A percentile compares a stretch with the other conserved stretches of the same genome.
phyloP scores from a whole-genome alignment of 2,797 vertebrate species.

The Lemur catta region DNA sequence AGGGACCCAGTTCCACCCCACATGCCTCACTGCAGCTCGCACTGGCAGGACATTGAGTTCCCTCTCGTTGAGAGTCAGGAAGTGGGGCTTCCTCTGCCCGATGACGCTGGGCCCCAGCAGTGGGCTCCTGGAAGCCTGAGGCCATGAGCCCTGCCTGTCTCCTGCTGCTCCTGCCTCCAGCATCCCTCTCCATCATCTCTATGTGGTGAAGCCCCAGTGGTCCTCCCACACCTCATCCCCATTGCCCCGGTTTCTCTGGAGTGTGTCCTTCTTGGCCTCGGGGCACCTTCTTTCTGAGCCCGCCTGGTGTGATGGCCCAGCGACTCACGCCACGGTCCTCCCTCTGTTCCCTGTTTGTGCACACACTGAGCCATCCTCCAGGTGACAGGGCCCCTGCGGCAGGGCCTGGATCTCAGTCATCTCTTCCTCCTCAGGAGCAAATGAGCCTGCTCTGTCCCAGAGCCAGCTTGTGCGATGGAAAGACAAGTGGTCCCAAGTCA shows the following conservation, averaged over 20 bases:
- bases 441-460: background rate
- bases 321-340: background rate
- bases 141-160: too few species aligned
- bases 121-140: background rate
- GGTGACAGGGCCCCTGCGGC: background rate
- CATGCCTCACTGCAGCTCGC: background rate
- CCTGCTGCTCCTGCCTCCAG: background rate
- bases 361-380: too few species aligned
- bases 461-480: background rate
- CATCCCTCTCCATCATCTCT: too few species aligned
- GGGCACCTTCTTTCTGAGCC: background rate
- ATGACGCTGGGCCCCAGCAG: background rate
- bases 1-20: background rate
- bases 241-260: background rate
- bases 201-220: fast-evolving
- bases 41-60: background rate
- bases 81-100: background rate
- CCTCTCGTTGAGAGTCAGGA: background rate
- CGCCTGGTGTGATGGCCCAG: background rate
- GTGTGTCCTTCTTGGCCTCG: background rate
- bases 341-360: background rate
- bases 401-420: background rate
- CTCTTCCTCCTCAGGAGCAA: background rate
- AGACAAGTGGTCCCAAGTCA: background rate
- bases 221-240: too few species aligned